Base-by-base conservation (phyloP, 2,113 vertebrate species). In the Chloroceryle aenea region DNA sequence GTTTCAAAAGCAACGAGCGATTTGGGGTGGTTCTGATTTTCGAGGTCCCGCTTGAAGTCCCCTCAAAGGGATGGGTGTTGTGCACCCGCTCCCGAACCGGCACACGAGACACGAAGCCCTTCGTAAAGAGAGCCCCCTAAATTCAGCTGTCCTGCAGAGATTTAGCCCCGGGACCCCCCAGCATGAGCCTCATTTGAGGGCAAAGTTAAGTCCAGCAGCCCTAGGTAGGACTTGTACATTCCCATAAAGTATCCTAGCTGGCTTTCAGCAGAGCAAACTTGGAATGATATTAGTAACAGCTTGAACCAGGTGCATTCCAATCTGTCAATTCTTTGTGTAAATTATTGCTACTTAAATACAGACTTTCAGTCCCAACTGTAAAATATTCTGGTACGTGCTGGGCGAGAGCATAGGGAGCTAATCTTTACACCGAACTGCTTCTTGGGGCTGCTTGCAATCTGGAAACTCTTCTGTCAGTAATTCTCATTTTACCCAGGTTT, bases 241-340 rank as follows among this genome's bases (percentile, higher is more conserved):
- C 42, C 68, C 81, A 45, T 78, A 63, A 96, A 93, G 76, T 3
- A 71, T 34, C 91, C 80, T 55, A 38, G 89, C 38, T 72, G 89
- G 63, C 83, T 96, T 68, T 81, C 68, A 64, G 10, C 76, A 66
- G 83, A 7, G 66, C 72, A 92, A 95, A 69, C 69, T 79, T 87
- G 87, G 94, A 96, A 89, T 78, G 61, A 30, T 43, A 61, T 79
- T 75, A 89, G 81, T 17, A 43, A 15, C 48, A 82, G 93, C 73
- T 85, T 17, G 77, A 76, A 68, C 95, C 61, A 92, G 96, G 96
- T 94, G 80, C 92, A 92, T 92, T 96, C 93, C 96, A 97, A 72
- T 10, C 94, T 95, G 93, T 96, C 94, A 90, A 43, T 96, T 40
- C 88, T 85, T 72, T 9, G 3, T 3, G 72, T 97, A 74, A 97